phyloP scores from a whole-genome alignment of 2,888 invertebrate species.

The Alcis repandata region DNA sequence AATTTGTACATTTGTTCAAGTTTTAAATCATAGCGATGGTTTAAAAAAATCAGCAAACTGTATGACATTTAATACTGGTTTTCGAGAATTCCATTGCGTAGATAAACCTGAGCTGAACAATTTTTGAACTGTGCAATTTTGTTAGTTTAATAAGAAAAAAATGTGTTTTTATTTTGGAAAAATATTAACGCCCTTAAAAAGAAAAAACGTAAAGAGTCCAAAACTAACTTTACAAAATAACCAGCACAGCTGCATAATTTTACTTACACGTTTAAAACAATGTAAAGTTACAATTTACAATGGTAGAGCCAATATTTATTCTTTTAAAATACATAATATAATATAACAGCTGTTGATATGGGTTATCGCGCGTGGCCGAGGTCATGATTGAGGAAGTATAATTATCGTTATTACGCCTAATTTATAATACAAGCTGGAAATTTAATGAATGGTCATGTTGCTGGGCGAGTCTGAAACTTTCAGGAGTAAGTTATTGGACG shows the following conservation, averaged over 20 bases:
- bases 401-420: constrained; percentile 52
- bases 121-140: background rate
- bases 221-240: background rate
- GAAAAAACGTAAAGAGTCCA: too few species aligned
- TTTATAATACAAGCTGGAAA: constrained; percentile 32
- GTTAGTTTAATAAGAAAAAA: too few species aligned
- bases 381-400: constrained; percentile 60
- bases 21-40: too few species aligned
- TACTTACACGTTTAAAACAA: background rate
- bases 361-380: constrained; percentile 56
- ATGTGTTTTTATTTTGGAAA: too few species aligned
- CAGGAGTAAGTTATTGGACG: too few species aligned
- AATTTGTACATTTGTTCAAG: too few species aligned
- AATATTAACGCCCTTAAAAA: too few species aligned
- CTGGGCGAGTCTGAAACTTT: background rate
- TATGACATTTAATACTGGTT: too few species aligned
- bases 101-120: background rate
- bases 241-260: background rate
- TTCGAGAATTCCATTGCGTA: too few species aligned
- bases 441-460: constrained; percentile 6
- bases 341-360: constrained; percentile 40
- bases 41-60: too few species aligned
- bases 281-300: constrained; percentile 8
- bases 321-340: constrained; percentile 18
- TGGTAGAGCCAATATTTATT: constrained; percentile 23